These are phyloP conservation scores for Rhadinocentrus ornatus DNA, from an alignment of 2,797 vertebrate genomes.

Conservation along the genomic window DNA sequence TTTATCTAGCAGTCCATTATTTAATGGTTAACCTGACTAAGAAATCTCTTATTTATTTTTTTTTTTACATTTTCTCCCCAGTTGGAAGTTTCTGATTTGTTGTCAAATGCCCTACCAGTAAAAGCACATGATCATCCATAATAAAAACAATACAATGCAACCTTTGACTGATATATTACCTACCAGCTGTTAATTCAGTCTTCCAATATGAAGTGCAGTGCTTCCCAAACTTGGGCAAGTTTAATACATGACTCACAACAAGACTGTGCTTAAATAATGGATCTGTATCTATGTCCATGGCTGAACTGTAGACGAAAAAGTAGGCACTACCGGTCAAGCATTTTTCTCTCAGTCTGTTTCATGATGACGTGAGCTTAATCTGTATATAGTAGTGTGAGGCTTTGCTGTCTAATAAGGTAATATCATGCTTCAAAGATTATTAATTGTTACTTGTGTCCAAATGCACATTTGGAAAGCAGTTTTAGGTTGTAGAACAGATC, in stretches of 20 bases:
- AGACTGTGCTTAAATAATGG: not conserved
- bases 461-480: not conserved
- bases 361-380: not conserved
- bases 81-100: not conserved
- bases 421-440: not conserved
- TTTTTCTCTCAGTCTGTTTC: not conserved
- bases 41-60: not conserved
- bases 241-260: not conserved
- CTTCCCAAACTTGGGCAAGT: not conserved
- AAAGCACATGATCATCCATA: too few relatives aligned
- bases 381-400: not conserved
- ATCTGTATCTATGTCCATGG: not conserved
- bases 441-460: not conserved
- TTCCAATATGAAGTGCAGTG: not conserved
- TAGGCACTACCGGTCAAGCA: not conserved
- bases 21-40: not conserved
- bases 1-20: too few relatives aligned
- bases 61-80: too few relatives aligned
- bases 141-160: not conserved
- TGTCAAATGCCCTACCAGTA: too few relatives aligned
- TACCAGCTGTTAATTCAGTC: not conserved
- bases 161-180: not conserved
- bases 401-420: not conserved
- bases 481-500: not conserved
- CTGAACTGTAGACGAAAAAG: not conserved